A percentile compares a stretch with the other conserved stretches of the same genome.
Conservation (phyloP, 2,888 invertebrate genomes). For the Gordius sp. region DNA sequence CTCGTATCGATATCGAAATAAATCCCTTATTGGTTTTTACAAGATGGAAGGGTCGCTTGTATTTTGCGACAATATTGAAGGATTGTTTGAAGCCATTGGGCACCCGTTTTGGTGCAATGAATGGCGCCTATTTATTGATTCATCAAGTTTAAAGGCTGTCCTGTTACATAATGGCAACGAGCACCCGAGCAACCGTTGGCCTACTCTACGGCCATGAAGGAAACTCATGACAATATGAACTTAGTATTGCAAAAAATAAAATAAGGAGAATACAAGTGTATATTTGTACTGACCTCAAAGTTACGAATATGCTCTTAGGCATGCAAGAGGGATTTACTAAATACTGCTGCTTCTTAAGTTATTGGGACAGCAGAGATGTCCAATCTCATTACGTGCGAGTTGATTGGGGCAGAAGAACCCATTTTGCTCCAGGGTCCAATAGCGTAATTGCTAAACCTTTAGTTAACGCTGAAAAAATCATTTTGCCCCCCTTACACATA, state of each 20-base stretch:
- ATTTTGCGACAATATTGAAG: too few relatives aligned
- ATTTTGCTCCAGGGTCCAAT: neutral
- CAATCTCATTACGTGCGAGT: neutral
- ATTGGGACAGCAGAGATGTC: neutral
- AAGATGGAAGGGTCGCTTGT: too few relatives aligned
- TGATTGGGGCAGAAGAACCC: neutral
- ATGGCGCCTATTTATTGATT: too few relatives aligned
- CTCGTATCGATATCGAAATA: too few relatives aligned
- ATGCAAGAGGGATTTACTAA: slow-evolving; percentile 20
- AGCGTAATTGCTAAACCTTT: neutral
- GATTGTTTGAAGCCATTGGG: too few relatives aligned
- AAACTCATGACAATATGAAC: slow-evolving; percentile 19
- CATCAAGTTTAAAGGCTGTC: too few relatives aligned
- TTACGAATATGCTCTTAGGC: slow-evolving; percentile 20
- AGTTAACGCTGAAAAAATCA: neutral
- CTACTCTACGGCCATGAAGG: too few relatives aligned
- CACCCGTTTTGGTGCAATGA: too few relatives aligned
- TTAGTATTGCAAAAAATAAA: slow-evolving; percentile 19
- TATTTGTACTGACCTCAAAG: slow-evolving; percentile 21
- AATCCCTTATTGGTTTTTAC: too few relatives aligned
- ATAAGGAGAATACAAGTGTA: slow-evolving; percentile 20
- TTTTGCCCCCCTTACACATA: neutral
- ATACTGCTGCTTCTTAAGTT: slow-evolving; percentile 20
- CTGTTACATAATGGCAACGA: too few relatives aligned
- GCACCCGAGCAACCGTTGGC: too few relatives aligned